phyloP scores from a whole-genome alignment of 2,888 invertebrate genomes.

The Drosophila quinaria region DNA sequence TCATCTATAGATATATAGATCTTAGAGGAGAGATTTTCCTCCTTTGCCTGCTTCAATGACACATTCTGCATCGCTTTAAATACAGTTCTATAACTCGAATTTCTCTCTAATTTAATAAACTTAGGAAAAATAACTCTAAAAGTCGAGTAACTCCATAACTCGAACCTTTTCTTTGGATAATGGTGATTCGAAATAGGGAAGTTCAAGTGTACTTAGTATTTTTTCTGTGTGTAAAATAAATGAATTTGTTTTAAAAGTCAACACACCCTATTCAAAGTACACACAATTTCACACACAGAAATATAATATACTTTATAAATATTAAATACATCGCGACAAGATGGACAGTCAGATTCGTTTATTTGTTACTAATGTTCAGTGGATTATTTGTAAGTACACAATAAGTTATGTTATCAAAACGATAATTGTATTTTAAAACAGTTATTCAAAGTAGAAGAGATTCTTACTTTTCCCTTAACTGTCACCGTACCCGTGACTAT shows the following conservation, averaged over 20 bases:
- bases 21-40: too few species aligned
- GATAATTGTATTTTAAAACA: neutral
- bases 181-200: too few species aligned
- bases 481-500: neutral
- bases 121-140: too few species aligned
- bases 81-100: too few species aligned
- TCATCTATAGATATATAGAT: too few species aligned
- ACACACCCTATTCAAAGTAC: neutral
- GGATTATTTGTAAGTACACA: slow-evolving; percentile 2
- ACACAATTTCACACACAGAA: neutral
- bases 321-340: neutral
- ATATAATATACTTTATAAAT: neutral
- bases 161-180: too few species aligned
- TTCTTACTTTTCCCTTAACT: neutral
- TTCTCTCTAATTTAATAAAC: too few species aligned
- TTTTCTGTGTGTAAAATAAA: neutral
- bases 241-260: neutral
- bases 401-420: neutral
- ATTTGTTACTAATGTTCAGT: neutral
- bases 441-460: neutral
- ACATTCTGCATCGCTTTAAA: too few species aligned
- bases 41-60: too few species aligned
- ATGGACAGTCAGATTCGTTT: neutral
- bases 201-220: too few species aligned
- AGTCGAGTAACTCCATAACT: too few species aligned